Base-by-base conservation (phyloP, 2,888 invertebrate genomes). In the Matsumyia berberina region DNA sequence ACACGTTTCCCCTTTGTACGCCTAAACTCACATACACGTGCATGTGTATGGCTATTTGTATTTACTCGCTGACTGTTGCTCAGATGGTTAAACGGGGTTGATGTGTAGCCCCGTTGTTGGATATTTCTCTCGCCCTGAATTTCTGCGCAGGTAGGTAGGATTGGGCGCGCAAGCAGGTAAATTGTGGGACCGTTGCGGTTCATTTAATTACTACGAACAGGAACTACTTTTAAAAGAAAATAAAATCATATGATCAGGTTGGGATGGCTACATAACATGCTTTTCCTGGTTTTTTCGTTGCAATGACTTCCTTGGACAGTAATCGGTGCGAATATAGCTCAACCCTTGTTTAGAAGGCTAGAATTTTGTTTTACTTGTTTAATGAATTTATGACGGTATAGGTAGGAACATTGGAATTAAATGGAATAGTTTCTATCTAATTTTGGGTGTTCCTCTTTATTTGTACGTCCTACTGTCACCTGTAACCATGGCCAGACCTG, bases 1-100 rank as follows among this genome's bases (percentile, higher is more conserved):
- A 76, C 80, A 58, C 42, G 80, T 81, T 81, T 81, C 69, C 57
- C 69, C 39, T 76, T 39, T 57, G 51, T 39, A 44, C 46, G 64
- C 67, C 39, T 70, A n/a, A n/a, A 46, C 4, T 42, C 42, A 5
- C n/a, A n/a, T 17, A 9, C 12, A 17, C 17, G 46, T 46, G 15
- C 46, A 46, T 46, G 64, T 57, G 64, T 79, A 49, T n/a, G n/a
- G 24, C 24, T 24, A 24, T 1, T 17, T 46, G 46, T 69, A 42
- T 73, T 73, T 66, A 67, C 67, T 62, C 29, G 19, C 55, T 29
- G 62, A 46, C 70, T 81, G 73, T 51, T 72, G 55, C 78, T 58
- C 53, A 46, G 62, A 51, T 58, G n/a, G 35, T 17, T 33, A 66
- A 72, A 81, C 57, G 62, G 80, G 80, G 80, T 74, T 67, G 74